Conservation (phyloP, 2,888 invertebrate genomes). For the Arctia plantaginis region DNA sequence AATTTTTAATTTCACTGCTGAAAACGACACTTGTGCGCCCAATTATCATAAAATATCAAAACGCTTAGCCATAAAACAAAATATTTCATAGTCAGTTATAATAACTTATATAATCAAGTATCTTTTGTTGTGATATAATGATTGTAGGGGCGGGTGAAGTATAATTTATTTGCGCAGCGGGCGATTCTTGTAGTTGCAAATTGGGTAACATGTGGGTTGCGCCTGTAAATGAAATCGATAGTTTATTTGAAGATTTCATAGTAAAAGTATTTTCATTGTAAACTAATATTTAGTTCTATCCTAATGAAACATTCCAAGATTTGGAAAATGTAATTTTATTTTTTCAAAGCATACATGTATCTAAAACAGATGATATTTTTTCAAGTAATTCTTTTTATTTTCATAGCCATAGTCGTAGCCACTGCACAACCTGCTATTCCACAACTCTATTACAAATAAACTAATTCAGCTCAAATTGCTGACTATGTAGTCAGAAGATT, state of each 20-base stretch:
- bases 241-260: conserved; percentile 33
- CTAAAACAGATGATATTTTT: neutral
- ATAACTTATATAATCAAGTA: conserved; percentile 79
- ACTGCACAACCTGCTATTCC: neutral
- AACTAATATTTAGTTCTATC: no score
- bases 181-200: conserved; percentile 77
- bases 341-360: no score
- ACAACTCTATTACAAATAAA: no score
- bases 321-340: no score
- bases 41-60: conserved; percentile 71
- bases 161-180: conserved; percentile 83
- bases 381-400: neutral
- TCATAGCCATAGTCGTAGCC: neutral
- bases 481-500: no score
- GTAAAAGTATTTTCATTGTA: neutral
- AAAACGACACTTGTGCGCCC: conserved; percentile 63
- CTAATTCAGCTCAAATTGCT: no score
- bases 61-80: conserved; percentile 56
- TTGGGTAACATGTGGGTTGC: conserved; percentile 79
- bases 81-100: conserved; percentile 58
- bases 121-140: conserved; percentile 78
- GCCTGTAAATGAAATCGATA: conserved; percentile 65
- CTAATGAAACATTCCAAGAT: neutral
- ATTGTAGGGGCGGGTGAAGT: conserved; percentile 72
- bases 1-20: neutral